Conservation (phyloP, 2,797 vertebrate genomes). For the Acrossocheilus fasciatus region DNA sequence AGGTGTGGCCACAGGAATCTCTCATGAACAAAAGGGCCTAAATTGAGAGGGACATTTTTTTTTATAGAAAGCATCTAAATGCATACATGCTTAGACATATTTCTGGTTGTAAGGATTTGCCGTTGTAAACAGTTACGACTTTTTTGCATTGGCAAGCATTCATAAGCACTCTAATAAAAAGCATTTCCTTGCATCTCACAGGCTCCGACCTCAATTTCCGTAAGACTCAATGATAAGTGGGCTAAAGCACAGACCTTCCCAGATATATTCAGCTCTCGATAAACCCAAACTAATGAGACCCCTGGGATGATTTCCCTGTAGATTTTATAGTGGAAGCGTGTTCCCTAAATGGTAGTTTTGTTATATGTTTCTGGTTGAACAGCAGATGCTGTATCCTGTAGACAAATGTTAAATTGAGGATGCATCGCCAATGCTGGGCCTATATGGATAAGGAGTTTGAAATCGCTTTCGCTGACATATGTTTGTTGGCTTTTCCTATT, state of each 20-base stretch:
- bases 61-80: constrained; percentile 19
- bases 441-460: neutral
- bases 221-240: constrained; percentile 22
- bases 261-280: constrained; percentile 33
- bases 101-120: constrained; percentile 12
- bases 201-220: constrained; percentile 27
- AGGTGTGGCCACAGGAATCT: constrained; percentile 53
- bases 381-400: neutral
- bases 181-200: neutral
- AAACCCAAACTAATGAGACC: constrained; percentile 44
- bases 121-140: neutral
- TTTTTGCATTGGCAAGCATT: constrained; percentile 30
- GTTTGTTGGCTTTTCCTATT: constrained; percentile 15
- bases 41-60: neutral
- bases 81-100: neutral
- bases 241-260: constrained; percentile 28
- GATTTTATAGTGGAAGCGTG: neutral
- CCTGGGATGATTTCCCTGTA: constrained; percentile 26
- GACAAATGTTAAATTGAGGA: constrained; percentile 5
- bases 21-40: constrained; percentile 10
- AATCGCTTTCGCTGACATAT: neutral
- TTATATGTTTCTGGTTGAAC: constrained; percentile 26
- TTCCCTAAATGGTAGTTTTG: constrained; percentile 4
- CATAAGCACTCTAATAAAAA: constrained; percentile 28
- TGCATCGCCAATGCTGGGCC: neutral